Conservation (phyloP, 2,113 vertebrate species). For the Lamprologus sp. region DNA sequence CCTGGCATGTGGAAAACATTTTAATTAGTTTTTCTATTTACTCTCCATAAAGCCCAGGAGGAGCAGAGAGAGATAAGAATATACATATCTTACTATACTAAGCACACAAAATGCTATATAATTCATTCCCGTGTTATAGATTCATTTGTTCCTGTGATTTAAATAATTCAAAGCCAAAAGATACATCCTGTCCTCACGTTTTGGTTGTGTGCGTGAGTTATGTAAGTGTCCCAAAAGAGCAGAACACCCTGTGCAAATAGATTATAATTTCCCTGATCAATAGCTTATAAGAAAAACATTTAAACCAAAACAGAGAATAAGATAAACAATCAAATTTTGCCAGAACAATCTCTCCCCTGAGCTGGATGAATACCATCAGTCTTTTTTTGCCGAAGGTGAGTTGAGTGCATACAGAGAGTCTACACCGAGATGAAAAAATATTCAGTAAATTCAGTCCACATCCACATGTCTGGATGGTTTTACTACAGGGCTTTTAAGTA, state of each 20-base stretch:
- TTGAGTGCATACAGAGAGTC: background rate
- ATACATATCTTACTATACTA: background rate
- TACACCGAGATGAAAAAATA: background rate
- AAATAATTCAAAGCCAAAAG: background rate
- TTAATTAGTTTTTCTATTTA: conserved; percentile 2
- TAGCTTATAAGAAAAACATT: background rate
- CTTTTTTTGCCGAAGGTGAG: background rate
- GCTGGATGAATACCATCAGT: background rate
- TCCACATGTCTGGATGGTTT: background rate
- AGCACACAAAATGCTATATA: background rate
- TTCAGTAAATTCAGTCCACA: background rate
- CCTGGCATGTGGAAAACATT: background rate
- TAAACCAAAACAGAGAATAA: background rate
- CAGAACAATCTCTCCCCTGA: background rate
- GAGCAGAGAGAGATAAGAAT: background rate
- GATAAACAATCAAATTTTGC: background rate
- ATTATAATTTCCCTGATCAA: background rate
- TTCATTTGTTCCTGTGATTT: background rate
- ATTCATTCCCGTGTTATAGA: background rate
- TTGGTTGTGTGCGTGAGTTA: background rate
- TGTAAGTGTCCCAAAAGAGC: background rate
- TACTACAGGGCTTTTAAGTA: background rate
- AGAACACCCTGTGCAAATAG: background rate
- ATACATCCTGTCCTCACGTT: background rate
- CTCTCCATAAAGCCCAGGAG: background rate